These are phyloP conservation scores for Lymantria dispar DNA, from an alignment of 2,888 invertebrate species.

Conservation along the genomic window DNA sequence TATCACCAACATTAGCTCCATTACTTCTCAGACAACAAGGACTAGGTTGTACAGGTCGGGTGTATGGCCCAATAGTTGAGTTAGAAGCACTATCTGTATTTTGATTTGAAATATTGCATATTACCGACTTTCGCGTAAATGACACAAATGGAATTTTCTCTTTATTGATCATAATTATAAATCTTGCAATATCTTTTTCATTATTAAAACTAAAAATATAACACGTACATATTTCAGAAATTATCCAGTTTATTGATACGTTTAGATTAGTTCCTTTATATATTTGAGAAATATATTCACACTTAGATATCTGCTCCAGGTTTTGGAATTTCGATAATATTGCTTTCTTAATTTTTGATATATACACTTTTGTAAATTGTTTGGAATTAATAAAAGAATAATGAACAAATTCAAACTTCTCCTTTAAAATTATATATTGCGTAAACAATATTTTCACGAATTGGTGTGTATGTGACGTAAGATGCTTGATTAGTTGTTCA, in stretches of 20 bases:
- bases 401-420: not conserved
- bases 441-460: conserved; percentile 27
- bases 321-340: not conserved
- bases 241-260: not conserved
- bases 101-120: not conserved
- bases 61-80: not conserved
- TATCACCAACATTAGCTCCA: too few species aligned
- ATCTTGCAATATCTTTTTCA: not conserved
- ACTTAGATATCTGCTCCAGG: not conserved
- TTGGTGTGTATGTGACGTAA: conserved; percentile 30
- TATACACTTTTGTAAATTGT: not conserved
- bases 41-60: not conserved
- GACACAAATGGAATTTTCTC: not conserved
- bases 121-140: not conserved
- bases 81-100: not conserved
- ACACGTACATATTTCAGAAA: not conserved
- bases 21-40: not conserved
- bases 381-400: not conserved
- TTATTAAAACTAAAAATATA: not conserved
- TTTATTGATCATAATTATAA: not conserved
- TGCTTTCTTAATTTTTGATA: not conserved
- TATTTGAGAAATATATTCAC: too few species aligned
- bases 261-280: too few species aligned
- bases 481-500: conserved; percentile 17
- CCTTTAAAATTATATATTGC: not conserved